Evolutionary conservation across 2,797 vertebrate genomes (phyloP).

Genomic region (Brachymystax lenok): DNA sequence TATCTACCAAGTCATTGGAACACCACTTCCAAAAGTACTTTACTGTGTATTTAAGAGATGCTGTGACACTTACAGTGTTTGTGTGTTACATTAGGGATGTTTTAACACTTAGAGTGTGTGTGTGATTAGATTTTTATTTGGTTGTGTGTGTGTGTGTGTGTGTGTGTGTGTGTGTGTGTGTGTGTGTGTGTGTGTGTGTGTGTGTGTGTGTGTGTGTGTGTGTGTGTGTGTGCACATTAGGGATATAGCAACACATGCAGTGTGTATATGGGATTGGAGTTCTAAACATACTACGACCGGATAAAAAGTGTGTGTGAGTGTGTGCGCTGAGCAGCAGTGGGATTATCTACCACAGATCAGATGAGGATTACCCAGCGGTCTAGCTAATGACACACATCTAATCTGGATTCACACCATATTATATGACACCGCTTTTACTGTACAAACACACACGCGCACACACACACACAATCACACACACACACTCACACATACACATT

Average conservation of each 20-base stretch:
- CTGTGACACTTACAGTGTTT: background rate
- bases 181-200: too few species aligned
- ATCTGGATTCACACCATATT: slow-evolving; percentile 26
- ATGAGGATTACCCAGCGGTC: slow-evolving; percentile 26
- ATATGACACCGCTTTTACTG: slow-evolving; percentile 17
- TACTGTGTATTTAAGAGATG: background rate
- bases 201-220: too few species aligned
- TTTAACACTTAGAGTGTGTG: background rate
- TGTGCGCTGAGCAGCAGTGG: slow-evolving; percentile 5
- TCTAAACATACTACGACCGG: background rate
- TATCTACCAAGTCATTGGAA: background rate
- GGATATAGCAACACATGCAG: too few species aligned
- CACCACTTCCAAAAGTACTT: background rate
- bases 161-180: too few species aligned
- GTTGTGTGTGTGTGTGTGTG: too few species aligned
- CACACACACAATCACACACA: background rate
- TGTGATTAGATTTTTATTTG: background rate
- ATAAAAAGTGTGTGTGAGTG: background rate
- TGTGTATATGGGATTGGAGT: background rate
- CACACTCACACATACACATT: background rate
- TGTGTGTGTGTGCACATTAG: too few species aligned
- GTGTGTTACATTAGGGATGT: background rate
- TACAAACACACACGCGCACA: background rate
- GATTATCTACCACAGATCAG: slow-evolving; percentile 34
- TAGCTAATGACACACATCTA: slow-evolving; percentile 31